Conservation (phyloP, 2,113 vertebrate species). For the Entelurus aequoreus region DNA sequence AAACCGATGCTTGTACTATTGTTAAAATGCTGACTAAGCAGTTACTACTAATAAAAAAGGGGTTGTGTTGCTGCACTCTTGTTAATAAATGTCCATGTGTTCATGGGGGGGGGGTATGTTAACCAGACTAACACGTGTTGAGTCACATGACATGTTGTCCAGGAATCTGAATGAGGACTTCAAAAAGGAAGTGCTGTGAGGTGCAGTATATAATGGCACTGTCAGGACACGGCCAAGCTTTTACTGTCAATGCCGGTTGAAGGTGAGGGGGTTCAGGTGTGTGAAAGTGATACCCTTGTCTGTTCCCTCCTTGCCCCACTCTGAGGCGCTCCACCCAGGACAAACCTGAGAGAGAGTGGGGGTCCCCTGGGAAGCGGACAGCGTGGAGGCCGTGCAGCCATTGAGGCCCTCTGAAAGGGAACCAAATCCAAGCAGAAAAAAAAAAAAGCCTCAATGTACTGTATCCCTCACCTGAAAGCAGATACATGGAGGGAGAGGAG, state of each 20-base stretch:
- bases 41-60: no score
- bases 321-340: conserved; percentile 76
- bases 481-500: conserved; percentile 54
- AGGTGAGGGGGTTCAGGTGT: conserved; percentile 40
- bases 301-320: conserved; percentile 75
- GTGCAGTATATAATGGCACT: no score
- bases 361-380: conserved; percentile 76
- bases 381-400: conserved; percentile 55
- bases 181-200: conserved; percentile 32
- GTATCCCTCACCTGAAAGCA: conserved; percentile 71
- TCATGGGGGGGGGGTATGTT: no score
- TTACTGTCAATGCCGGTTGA: background rate
- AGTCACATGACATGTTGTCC: conserved; percentile 26
- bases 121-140: no score
- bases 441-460: conserved; percentile 69
- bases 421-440: conserved; percentile 69
- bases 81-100: no score
- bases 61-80: no score
- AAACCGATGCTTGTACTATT: no score
- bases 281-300: conserved; percentile 79
- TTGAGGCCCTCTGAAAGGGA: conserved; percentile 78
- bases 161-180: conserved; percentile 22
- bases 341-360: conserved; percentile 72
- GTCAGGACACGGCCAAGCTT: no score
- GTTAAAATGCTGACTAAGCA: no score